phyloP scores from a whole-genome alignment of 2,113 vertebrate species.

The Catharus minimus region DNA sequence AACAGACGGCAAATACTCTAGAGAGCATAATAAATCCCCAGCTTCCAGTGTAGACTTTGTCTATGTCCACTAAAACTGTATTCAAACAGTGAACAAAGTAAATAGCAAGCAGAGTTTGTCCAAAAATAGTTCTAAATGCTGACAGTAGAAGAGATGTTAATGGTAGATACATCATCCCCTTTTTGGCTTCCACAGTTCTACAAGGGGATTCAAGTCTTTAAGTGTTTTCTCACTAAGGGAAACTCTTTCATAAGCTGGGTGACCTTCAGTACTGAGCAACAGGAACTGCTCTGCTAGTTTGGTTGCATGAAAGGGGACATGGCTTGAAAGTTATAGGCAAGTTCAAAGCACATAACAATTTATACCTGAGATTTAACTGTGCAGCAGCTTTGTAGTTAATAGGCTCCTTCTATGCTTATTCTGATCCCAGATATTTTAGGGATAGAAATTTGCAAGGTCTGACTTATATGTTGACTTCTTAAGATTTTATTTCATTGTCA shows the following conservation, averaged over 20 bases:
- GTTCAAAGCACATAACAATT: background rate
- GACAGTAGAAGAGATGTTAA: background rate
- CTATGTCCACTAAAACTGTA: constrained; percentile 28
- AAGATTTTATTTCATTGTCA: background rate
- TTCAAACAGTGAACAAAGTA: constrained; percentile 27
- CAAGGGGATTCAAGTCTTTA: background rate
- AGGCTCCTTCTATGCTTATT: background rate
- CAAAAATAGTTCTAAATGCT: background rate
- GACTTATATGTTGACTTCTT: background rate
- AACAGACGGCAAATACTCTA: constrained; percentile 34
- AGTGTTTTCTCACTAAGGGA: background rate
- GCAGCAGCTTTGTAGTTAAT: background rate
- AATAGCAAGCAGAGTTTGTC: background rate
- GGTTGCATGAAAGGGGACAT: background rate
- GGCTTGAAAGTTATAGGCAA: background rate
- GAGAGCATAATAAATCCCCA: constrained; percentile 29
- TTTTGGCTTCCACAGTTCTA: background rate
- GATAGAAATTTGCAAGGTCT: background rate
- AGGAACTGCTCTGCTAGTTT: background rate
- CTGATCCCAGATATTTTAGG: background rate
- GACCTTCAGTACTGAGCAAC: background rate
- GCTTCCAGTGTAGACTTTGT: background rate
- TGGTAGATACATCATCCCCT: background rate
- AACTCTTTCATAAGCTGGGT: background rate
- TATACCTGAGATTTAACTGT: background rate